Evolutionary conservation across 1,140 invertebrate genomes (phyloP).

Genomic region (Araneus ventricosus): DNA sequence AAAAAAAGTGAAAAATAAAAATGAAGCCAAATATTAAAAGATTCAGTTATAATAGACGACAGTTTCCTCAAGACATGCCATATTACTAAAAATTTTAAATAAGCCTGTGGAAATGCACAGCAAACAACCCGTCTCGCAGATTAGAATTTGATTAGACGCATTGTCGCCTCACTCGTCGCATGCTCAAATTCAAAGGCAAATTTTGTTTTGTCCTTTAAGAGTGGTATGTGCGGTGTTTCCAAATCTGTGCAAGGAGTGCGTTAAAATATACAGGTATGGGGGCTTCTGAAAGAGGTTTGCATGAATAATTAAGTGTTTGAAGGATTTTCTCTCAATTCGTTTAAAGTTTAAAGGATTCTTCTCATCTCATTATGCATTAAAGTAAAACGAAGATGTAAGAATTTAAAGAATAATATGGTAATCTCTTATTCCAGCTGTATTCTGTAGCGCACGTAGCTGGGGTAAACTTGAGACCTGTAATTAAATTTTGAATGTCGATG

Average conservation of each 20-base stretch:
- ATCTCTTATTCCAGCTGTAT: too few relatives aligned
- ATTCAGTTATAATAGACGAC: background rate
- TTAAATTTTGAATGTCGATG: too few relatives aligned
- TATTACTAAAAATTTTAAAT: background rate
- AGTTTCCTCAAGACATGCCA: background rate
- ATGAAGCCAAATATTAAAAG: background rate
- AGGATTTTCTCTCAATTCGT: conserved; percentile 27
- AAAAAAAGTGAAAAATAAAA: background rate
- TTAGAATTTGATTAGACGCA: conserved; percentile 12
- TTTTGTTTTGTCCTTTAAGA: conserved; percentile 21
- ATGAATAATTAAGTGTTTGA: conserved; percentile 57
- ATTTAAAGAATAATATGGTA: too few relatives aligned
- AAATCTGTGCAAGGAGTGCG: background rate
- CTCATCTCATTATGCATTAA: conserved; percentile 20
- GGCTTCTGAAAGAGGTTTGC: conserved; percentile 12
- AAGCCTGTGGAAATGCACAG: background rate
- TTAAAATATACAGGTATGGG: conserved; percentile 29
- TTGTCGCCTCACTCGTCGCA: background rate
- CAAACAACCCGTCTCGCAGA: background rate
- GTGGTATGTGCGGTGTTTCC: background rate
- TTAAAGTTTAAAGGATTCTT: conserved; percentile 46
- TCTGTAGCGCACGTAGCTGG: too few relatives aligned
- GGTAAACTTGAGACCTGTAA: too few relatives aligned
- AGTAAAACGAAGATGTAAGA: background rate
- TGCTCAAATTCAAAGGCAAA: background rate